Conservation (phyloP, 2,888 invertebrate species). For the Chymomyza fuscimana region DNA sequence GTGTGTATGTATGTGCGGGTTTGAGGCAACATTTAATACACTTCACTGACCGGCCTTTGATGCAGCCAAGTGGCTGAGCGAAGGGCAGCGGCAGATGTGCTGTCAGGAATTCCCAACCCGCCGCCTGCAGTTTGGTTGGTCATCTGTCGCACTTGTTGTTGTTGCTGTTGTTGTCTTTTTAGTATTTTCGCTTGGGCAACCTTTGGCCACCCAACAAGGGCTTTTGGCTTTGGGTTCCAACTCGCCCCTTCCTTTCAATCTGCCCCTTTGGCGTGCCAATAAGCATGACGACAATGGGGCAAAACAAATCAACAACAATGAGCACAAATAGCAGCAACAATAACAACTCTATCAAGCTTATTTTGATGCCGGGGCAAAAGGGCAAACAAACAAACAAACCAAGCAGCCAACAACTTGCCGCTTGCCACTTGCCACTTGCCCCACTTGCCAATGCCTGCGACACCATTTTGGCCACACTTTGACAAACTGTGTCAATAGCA, state of each 20-base stretch:
- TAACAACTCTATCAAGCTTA: slow-evolving; percentile 72
- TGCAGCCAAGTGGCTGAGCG: background rate
- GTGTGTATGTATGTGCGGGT: slow-evolving; percentile 23
- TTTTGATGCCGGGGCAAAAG: slow-evolving; percentile 59
- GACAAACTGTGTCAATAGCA: slow-evolving; percentile 77
- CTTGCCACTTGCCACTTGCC: background rate
- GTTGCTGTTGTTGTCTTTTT: slow-evolving; percentile 1
- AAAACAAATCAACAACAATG: slow-evolving; percentile 68
- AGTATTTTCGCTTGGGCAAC: background rate
- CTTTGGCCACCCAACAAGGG: slow-evolving; percentile 23
- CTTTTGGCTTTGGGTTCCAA: background rate
- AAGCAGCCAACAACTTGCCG: background rate
- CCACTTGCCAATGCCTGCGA: background rate
- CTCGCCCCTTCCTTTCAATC: background rate
- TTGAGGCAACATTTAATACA: slow-evolving; percentile 66
- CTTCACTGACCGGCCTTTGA: slow-evolving; percentile 44
- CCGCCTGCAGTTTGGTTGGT: slow-evolving; percentile 26
- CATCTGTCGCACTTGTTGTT: slow-evolving; percentile 18
- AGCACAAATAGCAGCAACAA: slow-evolving; percentile 63
- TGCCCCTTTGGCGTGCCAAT: slow-evolving; percentile 32
- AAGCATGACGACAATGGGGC: slow-evolving; percentile 13
- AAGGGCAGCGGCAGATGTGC: background rate
- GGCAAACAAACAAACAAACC: slow-evolving; percentile 31
- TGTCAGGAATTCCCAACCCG: background rate
- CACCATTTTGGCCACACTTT: slow-evolving; percentile 33